Evolutionary conservation across 1,140 invertebrate genomes (phyloP), one percentile per base, ranked within the genome.

Genomic region (Halyomorpha halys): DNA sequence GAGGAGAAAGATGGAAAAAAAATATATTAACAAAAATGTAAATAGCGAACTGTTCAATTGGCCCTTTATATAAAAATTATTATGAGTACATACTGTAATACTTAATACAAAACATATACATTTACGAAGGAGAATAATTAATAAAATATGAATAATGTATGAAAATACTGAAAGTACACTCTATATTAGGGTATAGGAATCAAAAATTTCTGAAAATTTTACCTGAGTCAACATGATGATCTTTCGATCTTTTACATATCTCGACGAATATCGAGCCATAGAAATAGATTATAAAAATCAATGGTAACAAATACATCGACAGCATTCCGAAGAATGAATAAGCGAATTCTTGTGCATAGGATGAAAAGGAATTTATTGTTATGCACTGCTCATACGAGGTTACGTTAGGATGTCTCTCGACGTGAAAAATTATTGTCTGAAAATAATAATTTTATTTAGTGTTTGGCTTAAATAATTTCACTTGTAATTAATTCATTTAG

Each of bases 251-350:
- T 23, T 78, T 78, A 65, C 83, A 85, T 63, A 92, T 90, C 73
- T 90, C 88, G 16, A 83, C 68, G 0, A 95, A 78, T 60, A 95
- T 94, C 51, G 90, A 86, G 0, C 83, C 83, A 67, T 94, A 96
- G 70, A 87, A 89, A 71, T 86, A 90, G 53, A 92, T 83, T 63
- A 95, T 94, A 53, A 91, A 84, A 30, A 85, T 72, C 39, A 96
- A 76, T 0, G 93, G 93, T 4, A 91, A 76, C 30, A 83, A 83
- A 74, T 95, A 95, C 85, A 94, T 91, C 69, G 87, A 81, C 3
- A 84, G 70, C 84, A 91, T 90, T 45, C 85, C 86, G 54, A 89
- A 83, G 0, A 90, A 73, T 61, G 82, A 82, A 74, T 94, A 94
- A 0, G 81, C 78, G 49, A 90, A 71, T 74, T 91, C 86, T 66